Base-by-base conservation (phyloP, 2,888 invertebrate genomes). In the Cosmia trapezina region DNA sequence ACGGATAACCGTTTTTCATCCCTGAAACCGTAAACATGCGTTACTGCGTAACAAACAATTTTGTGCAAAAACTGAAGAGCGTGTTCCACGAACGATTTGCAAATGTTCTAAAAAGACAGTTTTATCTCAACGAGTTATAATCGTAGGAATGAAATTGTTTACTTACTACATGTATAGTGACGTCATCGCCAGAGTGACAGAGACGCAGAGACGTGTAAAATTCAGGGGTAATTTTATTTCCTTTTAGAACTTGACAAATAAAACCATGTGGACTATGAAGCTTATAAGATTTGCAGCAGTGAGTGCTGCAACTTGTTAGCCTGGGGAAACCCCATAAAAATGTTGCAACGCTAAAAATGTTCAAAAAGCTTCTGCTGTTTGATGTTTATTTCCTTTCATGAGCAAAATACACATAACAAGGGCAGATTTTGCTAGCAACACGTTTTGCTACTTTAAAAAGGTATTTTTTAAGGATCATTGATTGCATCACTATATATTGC, bases 151-250 rank as follows among this genome's bases (percentile, higher is more conserved):
- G 70, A 79, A 81, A 67, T 33, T 54, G 65, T 81, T 84, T 69
- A 84, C 51, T 84, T 69, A 84, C 51, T 37, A 43, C 49, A 8
- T n/a, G n/a, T n/a, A n/a, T 51, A 19, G 75, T 61, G 80, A 65
- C 60, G 76, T 74, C 64, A 64, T 60, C 33, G 19, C 8, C 19
- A 22, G 22, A 67, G 28, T 54, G 56, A 62, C 37, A 60, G 28
- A 76, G 22, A 60, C 22, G 37, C n/a, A n/a, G n/a, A n/a, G n/a
- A n/a, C n/a, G n/a, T n/a, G n/a, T 64, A 33, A 66, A 66, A 63
- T n/a, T 41, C 53, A 33, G 47, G 73, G 33, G 28, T 69, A 54
- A 66, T 59, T 66, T 64, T 65, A 76, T 65, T 69, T 64, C 56
- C 43, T 37, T 47, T 54, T 65, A 67, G 33, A 68, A 61, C 59